Percentiles rank a stretch among this genome's conserved stretches.
These are phyloP conservation scores for Xenopus petersii DNA, from an alignment of 2,797 vertebrate genomes.

Conservation along the genomic window DNA sequence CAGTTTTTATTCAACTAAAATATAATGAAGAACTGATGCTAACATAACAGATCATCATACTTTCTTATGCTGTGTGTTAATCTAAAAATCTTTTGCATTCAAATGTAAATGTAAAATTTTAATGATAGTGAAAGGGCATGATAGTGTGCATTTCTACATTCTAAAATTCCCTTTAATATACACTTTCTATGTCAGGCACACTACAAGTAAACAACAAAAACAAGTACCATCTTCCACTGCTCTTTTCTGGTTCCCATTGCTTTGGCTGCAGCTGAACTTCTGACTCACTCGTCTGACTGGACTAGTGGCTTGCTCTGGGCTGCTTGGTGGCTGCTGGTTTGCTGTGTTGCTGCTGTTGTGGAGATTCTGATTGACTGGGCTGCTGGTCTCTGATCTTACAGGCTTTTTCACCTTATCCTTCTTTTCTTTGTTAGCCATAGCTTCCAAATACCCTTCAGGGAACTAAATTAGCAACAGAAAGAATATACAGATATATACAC, in stretches of 20 bases:
- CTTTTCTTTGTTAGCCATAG: slow-evolving; percentile 93
- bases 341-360: slow-evolving; percentile 24
- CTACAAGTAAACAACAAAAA: slow-evolving; percentile 3
- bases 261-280: slow-evolving; percentile 17
- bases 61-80: too few relatives aligned
- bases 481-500: not conserved
- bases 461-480: slow-evolving; percentile 71
- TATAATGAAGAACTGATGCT: too few relatives aligned
- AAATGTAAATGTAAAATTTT: too few relatives aligned
- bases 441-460: slow-evolving; percentile 91
- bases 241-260: slow-evolving; percentile 66
- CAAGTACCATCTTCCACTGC: slow-evolving; percentile 63
- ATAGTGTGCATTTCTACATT: too few relatives aligned
- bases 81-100: too few relatives aligned
- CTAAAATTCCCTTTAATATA: too few relatives aligned
- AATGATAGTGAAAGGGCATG: too few relatives aligned
- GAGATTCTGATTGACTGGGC: slow-evolving; percentile 39
- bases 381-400: slow-evolving; percentile 64
- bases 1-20: too few relatives aligned
- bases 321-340: slow-evolving; percentile 15
- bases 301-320: slow-evolving; percentile 25
- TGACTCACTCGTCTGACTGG: slow-evolving; percentile 10
- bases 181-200: too few relatives aligned
- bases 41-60: too few relatives aligned
- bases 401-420: slow-evolving; percentile 80